Conservation (phyloP, 2,113 vertebrate genomes). For the Numida meleagris region DNA sequence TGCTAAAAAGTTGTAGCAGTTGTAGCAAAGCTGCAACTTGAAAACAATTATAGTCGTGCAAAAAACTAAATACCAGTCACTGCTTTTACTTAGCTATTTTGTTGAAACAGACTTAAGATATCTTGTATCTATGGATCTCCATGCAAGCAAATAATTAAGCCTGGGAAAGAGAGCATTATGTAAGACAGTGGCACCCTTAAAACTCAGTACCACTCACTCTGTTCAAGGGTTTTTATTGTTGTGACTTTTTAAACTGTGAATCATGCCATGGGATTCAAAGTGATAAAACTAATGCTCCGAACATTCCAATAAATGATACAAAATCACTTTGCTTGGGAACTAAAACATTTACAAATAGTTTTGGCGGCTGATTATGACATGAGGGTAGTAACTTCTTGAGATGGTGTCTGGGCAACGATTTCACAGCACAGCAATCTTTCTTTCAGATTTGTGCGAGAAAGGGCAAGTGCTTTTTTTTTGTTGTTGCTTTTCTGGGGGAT, state of each 20-base stretch:
- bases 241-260: background rate
- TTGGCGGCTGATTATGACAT: background rate
- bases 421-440: background rate
- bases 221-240: background rate
- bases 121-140: background rate
- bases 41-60: background rate
- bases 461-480: background rate
- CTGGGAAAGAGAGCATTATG: background rate
- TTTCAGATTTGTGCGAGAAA: background rate
- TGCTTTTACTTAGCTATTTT: background rate
- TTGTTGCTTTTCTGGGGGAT: background rate
- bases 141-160: background rate
- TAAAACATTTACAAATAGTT: background rate
- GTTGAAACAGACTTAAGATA: background rate
- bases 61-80: background rate
- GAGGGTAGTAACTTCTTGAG: background rate
- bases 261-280: fast-evolving
- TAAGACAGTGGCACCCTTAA: background rate
- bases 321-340: background rate
- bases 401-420: background rate
- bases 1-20: background rate
- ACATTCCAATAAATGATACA: background rate
- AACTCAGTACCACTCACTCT: fast-evolving
- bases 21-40: background rate
- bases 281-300: background rate